phyloP scores from a whole-genome alignment of 2,888 invertebrate species.

The Physocephala rufipes region DNA sequence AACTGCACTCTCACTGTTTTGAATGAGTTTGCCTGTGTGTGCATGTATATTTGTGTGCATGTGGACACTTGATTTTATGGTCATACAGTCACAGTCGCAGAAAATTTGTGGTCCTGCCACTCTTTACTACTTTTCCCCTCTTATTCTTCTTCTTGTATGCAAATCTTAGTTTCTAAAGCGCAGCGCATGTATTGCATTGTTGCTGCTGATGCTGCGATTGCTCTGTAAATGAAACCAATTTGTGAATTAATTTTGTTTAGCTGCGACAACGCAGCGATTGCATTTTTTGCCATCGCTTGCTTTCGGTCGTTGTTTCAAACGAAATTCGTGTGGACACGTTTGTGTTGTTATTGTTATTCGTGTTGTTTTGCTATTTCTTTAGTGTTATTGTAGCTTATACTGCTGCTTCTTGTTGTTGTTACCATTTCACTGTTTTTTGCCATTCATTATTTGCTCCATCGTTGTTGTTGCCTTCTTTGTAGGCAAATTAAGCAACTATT shows the following conservation, averaged over 20 bases:
- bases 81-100: neutral
- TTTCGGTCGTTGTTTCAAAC: too few species aligned
- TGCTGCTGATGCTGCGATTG: neutral
- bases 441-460: too few species aligned
- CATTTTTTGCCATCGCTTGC: neutral
- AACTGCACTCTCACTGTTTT: too few species aligned
- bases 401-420: too few species aligned
- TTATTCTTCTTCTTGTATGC: neutral
- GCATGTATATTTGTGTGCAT: neutral
- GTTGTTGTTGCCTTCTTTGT: too few species aligned
- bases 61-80: neutral
- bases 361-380: too few species aligned
- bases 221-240: slow-evolving; percentile 19
- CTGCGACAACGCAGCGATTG: neutral
- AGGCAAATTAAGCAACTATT: too few species aligned
- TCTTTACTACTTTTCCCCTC: neutral
- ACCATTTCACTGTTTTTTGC: too few species aligned
- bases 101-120: neutral
- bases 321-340: too few species aligned
- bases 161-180: neutral
- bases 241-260: slow-evolving; percentile 16
- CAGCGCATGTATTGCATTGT: neutral
- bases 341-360: too few species aligned
- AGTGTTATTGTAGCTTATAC: too few species aligned
- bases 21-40: neutral